Conservation (phyloP, 2,888 invertebrate genomes). For the Apeira syringaria region DNA sequence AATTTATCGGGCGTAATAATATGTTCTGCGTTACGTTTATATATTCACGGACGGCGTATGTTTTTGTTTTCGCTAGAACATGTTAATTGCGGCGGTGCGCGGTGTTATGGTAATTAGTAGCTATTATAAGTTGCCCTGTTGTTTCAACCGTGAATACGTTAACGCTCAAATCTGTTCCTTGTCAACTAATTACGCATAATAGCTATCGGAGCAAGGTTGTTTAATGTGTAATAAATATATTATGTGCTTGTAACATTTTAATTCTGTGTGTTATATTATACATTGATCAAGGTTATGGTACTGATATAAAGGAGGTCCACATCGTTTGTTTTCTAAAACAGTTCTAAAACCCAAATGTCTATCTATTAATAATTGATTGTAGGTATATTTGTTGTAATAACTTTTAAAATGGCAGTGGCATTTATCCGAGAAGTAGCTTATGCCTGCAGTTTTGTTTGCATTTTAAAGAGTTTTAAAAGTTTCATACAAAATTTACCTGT, state of each 20-base stretch:
- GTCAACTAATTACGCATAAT: slow-evolving; percentile 13
- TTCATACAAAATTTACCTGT: too few relatives aligned
- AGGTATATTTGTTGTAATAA: too few relatives aligned
- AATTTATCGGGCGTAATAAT: slow-evolving; percentile 37
- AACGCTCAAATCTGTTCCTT: slow-evolving; percentile 11
- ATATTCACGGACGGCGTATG: slow-evolving; percentile 13
- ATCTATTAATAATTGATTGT: too few relatives aligned
- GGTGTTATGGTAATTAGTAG: slow-evolving; percentile 20
- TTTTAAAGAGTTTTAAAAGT: too few relatives aligned
- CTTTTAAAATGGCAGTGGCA: too few relatives aligned
- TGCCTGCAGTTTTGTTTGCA: too few relatives aligned
- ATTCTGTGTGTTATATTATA: background rate
- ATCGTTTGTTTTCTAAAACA: too few relatives aligned
- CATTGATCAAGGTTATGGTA: too few relatives aligned
- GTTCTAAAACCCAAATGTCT: too few relatives aligned
- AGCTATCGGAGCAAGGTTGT: slow-evolving; percentile 1
- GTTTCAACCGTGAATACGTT: slow-evolving; percentile 22
- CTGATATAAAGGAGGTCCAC: too few relatives aligned
- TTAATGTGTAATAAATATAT: background rate
- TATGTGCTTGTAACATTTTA: background rate
- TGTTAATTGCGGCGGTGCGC: slow-evolving; percentile 14
- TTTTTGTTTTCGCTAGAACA: slow-evolving; percentile 19
- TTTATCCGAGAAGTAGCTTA: too few relatives aligned
- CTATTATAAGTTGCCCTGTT: slow-evolving; percentile 20
- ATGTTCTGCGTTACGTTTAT: slow-evolving; percentile 8